Base-by-base conservation (phyloP, 2,797 vertebrate species). In the Brotogeris chrysoptera region DNA sequence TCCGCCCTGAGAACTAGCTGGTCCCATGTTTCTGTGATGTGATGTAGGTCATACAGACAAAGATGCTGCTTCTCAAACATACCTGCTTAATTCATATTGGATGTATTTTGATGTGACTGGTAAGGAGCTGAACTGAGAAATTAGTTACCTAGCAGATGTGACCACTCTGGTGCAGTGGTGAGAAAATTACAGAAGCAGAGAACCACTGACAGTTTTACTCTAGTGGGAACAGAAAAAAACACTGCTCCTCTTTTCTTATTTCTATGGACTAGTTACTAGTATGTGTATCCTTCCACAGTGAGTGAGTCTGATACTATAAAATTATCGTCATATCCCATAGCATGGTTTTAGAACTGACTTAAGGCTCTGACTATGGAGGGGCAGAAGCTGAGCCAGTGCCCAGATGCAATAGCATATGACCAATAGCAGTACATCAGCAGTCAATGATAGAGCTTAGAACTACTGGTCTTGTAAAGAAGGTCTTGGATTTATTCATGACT, bases 241-340 rank as follows among this genome's bases (percentile, higher is more conserved):
- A 1, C 21, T 32, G 17, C 11, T 57, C 4, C 32, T 49, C 13
- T 49, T 55, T 13, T 27, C 46, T 30, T 24, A n/a, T 25, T 49
- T 4, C 18, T 34, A 12, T 50, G 38, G 41, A 14, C 23, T 34
- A 46, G 61, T 15, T 46, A 16, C 8, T 55, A 30, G 10, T 50
- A 24, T 64, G 1, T 13, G 10, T 25, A 65, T 16, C 7, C 9
- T 79, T 61, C 13, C 14, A 28, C 1, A 5, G 25, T 0, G 2
- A 70, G 55, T 34, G 25, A 47, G 60, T 32, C 7, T 25, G 39
- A 25, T 38, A 80, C 19, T 27, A 49, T 64, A 36, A 71, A 83
- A 30, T 28, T 10, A 59, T 15, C 20, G 27, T 86, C 9, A 6
- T 44, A 16, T 44, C 11, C 23, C 27, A 5, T 49, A 49, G 36